A percentile compares a stretch with the other conserved stretches of the same genome.
phyloP scores from a whole-genome alignment of 1,140 invertebrate species.

The Metopolophium dirhodum region DNA sequence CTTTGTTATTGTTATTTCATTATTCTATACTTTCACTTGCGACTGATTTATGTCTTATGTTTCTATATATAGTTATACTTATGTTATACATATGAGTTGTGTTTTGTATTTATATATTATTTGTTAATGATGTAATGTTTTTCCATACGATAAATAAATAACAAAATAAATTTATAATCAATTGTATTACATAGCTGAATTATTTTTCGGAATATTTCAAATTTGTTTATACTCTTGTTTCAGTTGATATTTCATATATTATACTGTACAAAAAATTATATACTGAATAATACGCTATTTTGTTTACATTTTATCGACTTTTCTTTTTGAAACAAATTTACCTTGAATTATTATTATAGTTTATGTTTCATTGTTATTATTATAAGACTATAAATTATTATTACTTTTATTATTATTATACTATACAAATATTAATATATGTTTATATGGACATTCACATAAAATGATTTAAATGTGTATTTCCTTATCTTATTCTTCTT shows the following conservation, averaged over 20 bases:
- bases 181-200: neutral
- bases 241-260: neutral
- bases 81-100: too few species aligned
- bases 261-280: neutral
- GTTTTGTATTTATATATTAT: too few species aligned
- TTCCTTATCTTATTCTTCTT: neutral
- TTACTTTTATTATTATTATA: neutral
- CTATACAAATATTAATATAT: neutral
- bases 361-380: constrained; percentile 8
- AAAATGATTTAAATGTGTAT: neutral
- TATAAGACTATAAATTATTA: neutral
- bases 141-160: too few species aligned
- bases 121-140: too few species aligned
- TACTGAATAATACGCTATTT: neutral
- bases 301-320: neutral
- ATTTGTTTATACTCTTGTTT: neutral
- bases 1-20: too few species aligned
- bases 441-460: neutral
- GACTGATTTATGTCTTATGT: too few species aligned
- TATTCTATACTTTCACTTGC: too few species aligned
- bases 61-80: too few species aligned
- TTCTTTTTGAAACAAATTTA: neutral
- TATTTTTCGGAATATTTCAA: constrained; percentile 7
- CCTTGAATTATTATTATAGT: neutral
- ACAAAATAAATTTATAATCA: too few species aligned